These are phyloP conservation scores for Reinhardtius hippoglossoides DNA, from an alignment of 2,113 vertebrate species.

Conservation along the genomic window DNA sequence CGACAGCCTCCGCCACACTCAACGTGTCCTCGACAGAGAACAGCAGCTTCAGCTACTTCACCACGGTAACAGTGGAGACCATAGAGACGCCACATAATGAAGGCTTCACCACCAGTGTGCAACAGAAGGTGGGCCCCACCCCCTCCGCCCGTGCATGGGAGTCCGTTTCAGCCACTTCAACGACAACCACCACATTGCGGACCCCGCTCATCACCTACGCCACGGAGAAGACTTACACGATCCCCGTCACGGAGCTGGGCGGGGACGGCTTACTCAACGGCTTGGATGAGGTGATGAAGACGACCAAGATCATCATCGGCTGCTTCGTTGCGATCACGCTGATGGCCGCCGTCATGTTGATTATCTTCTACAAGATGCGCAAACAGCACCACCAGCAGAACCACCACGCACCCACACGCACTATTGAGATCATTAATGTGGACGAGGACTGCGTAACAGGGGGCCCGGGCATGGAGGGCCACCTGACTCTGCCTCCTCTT, in stretches of 20 bases:
- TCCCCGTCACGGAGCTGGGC: slow-evolving; percentile 90
- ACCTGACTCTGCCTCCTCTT: slow-evolving; percentile 95
- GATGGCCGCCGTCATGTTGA: slow-evolving; percentile 99
- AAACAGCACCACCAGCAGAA: slow-evolving; percentile 99
- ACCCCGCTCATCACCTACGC: slow-evolving; percentile 90
- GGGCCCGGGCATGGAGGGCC: slow-evolving; percentile 93
- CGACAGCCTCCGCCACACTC: slow-evolving; percentile 95
- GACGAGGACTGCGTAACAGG: slow-evolving; percentile 96
- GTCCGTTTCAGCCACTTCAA: slow-evolving; percentile 87
- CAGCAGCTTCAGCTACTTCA: slow-evolving; percentile 95
- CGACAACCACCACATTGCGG: slow-evolving; percentile 88
- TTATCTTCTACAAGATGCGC: slow-evolving; percentile 99
- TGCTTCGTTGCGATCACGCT: slow-evolving; percentile 99
- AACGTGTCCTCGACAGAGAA: slow-evolving; percentile 96
- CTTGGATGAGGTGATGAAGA: slow-evolving; percentile 99
- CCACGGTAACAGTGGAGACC: slow-evolving; percentile 98
- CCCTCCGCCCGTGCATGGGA: slow-evolving; percentile 91
- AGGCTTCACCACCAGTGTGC: slow-evolving; percentile 91
- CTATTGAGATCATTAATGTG: slow-evolving; percentile 98
- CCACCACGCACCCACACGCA: slow-evolving; percentile 94
- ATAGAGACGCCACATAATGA: slow-evolving; percentile 95
- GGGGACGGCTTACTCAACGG: slow-evolving; percentile 89
- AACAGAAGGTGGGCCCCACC: slow-evolving; percentile 91
- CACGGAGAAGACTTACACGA: slow-evolving; percentile 93
- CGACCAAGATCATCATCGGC: slow-evolving; percentile 99